phyloP scores from a whole-genome alignment of 2,113 vertebrate species.

The Ivindomyrus marchei region DNA sequence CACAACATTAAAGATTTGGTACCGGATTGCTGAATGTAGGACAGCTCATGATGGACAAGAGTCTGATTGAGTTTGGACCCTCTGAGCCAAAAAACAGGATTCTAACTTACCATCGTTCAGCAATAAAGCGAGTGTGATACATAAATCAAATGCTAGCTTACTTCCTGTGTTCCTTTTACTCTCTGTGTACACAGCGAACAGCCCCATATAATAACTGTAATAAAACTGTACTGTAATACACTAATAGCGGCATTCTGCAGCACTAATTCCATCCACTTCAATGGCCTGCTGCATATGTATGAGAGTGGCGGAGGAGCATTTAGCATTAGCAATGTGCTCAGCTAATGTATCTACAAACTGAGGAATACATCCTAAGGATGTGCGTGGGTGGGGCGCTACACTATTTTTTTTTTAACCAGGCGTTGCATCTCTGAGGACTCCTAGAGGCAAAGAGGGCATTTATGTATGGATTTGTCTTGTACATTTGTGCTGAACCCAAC shows the following conservation, averaged over 20 bases:
- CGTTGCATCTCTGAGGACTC: background rate
- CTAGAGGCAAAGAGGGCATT: background rate
- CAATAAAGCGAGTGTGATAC: background rate
- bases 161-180: background rate
- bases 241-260: background rate
- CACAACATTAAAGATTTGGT: background rate
- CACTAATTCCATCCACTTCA: background rate
- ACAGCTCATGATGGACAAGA: background rate
- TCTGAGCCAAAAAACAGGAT: background rate
- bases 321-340: background rate
- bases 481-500: background rate
- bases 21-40: background rate
- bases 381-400: background rate
- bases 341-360: background rate
- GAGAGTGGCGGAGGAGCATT: background rate
- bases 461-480: background rate
- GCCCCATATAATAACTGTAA: background rate
- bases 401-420: background rate
- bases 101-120: background rate
- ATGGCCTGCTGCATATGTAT: background rate
- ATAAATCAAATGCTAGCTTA: slow-evolving; percentile 1
- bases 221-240: slow-evolving; percentile 3
- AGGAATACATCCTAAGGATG: background rate
- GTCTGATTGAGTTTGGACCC: background rate
- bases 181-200: background rate